Percentiles rank a stretch among this genome's conserved stretches.
These are phyloP conservation scores for Trematomus loennbergii DNA, from an alignment of 2,113 vertebrate genomes.

Conservation along the genomic window DNA sequence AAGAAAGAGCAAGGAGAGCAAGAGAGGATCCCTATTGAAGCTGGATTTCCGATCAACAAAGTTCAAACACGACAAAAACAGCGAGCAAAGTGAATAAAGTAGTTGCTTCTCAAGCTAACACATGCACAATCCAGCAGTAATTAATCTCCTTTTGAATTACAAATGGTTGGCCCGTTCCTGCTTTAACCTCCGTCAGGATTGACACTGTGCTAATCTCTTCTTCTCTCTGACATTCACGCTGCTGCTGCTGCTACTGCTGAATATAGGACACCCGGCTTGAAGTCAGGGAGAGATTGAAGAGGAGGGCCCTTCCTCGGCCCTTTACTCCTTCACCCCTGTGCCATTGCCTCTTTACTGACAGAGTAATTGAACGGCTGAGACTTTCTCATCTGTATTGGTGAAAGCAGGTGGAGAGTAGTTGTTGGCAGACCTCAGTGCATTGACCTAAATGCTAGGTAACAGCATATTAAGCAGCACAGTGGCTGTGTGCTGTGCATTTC, in stretches of 20 bases:
- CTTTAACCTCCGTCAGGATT: conserved; percentile 65
- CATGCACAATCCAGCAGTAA: conserved; percentile 36
- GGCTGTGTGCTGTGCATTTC: neutral
- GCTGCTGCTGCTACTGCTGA: conserved; percentile 30
- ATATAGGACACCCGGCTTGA: conserved; percentile 46
- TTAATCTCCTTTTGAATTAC: conserved; percentile 70
- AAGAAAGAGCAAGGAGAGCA: conserved; percentile 1
- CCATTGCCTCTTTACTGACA: conserved; percentile 33
- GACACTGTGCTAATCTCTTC: conserved; percentile 68
- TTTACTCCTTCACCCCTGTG: conserved; percentile 27
- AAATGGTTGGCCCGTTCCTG: conserved; percentile 57
- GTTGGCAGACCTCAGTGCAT: neutral
- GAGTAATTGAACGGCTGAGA: conserved; percentile 61
- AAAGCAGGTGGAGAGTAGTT: conserved; percentile 36
- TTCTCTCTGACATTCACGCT: conserved; percentile 65
- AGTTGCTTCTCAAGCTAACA: conserved; percentile 11
- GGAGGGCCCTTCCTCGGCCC: conserved; percentile 30
- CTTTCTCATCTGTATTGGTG: conserved; percentile 42
- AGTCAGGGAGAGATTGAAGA: conserved; percentile 40
- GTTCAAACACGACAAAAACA: conserved; percentile 14
- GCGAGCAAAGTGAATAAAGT: conserved; percentile 14
- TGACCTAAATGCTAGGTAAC: neutral
- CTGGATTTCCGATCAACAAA: conserved; percentile 28
- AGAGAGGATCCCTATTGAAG: conserved; percentile 23
- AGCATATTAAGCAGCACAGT: neutral